phyloP scores from a whole-genome alignment of 2,888 invertebrate genomes.

The Heliconius sara region DNA sequence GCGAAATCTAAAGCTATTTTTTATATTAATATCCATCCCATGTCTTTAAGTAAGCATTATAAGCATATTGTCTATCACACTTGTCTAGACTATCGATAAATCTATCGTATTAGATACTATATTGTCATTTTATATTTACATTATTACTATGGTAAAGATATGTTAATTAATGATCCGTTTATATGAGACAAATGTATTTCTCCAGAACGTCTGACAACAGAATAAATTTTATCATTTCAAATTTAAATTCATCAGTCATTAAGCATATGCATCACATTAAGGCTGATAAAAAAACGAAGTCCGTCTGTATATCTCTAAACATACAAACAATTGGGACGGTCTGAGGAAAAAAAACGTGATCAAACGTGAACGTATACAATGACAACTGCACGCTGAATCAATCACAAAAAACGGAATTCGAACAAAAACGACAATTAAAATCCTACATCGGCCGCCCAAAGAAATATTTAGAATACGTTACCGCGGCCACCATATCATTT shows the following conservation, averaged over 20 bases:
- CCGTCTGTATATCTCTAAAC: conserved; percentile 71
- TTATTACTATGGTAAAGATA: conserved; percentile 1
- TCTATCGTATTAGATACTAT: conserved; percentile 2
- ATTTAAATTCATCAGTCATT: conserved; percentile 76
- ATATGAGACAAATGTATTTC: conserved; percentile 17
- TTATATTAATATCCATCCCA: no score
- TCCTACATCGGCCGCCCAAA: conserved; percentile 67
- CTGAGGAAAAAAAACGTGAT: conserved; percentile 74
- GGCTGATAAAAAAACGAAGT: conserved; percentile 57
- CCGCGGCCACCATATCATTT: conserved; percentile 53
- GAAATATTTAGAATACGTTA: conserved; percentile 81
- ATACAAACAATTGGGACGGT: conserved; percentile 77
- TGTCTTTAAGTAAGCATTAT: no score
- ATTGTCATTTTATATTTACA: conserved; percentile 1
- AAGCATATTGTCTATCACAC: background rate
- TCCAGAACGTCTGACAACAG: conserved; percentile 20
- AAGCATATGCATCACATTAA: conserved; percentile 72
- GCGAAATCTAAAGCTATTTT: no score
- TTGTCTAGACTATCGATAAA: conserved; percentile 3
- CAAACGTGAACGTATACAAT: conserved; percentile 81
- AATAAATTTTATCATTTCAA: conserved; percentile 39
- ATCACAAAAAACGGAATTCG: conserved; percentile 83
- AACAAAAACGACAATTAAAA: conserved; percentile 83
- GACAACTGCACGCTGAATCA: conserved; percentile 83
- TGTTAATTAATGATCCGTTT: conserved; percentile 14